Evolutionary conservation across 2,113 vertebrate species (phyloP).

Genomic region (Morone saxatilis): DNA sequence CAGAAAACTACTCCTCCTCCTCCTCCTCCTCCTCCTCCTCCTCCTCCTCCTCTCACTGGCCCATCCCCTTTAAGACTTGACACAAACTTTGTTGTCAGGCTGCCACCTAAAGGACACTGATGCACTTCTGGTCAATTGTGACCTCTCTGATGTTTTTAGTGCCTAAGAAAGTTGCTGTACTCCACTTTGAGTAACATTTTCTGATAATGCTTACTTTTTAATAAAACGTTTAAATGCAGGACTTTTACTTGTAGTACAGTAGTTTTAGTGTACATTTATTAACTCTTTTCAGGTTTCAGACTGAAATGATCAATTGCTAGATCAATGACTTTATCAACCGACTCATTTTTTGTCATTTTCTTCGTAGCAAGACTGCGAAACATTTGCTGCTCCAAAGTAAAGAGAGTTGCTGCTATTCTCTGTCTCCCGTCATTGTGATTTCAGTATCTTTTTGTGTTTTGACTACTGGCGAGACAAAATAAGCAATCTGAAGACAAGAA

Average conservation of each 20-base stretch:
- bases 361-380: neutral
- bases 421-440: neutral
- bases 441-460: neutral
- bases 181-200: neutral
- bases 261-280: neutral
- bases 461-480: neutral
- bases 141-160: neutral
- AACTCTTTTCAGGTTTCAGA: neutral
- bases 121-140: neutral
- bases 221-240: too few species aligned
- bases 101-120: constrained; percentile 66
- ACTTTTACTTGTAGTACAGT: too few species aligned
- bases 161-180: neutral
- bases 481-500: neutral
- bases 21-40: constrained; percentile 18
- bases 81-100: constrained; percentile 29
- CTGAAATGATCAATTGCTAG: neutral
- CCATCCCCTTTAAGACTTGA: neutral
- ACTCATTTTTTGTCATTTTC: too few species aligned
- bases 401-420: neutral
- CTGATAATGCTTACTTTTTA: too few species aligned
- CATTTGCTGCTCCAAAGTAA: too few species aligned
- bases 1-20: constrained; percentile 10
- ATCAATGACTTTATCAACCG: neutral
- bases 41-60: constrained; percentile 6